These are phyloP conservation scores for Dendrocincla fuliginosa DNA, from an alignment of 2,797 vertebrate species.

Conservation along the genomic window DNA sequence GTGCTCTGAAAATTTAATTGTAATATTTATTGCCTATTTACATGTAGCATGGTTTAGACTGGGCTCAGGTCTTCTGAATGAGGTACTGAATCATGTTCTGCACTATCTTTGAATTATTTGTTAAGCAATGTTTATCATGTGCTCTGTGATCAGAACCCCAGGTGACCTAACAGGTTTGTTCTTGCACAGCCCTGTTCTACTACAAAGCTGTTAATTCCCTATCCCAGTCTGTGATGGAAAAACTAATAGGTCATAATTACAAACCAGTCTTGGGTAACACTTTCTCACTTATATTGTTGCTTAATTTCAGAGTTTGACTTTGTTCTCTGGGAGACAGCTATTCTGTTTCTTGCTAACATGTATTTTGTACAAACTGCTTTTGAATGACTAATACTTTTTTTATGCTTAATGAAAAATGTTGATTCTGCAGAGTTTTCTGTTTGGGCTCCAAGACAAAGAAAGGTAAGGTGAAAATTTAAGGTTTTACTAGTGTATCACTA, in stretches of 20 bases:
- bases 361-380: background rate
- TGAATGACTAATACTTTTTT: background rate
- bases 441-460: background rate
- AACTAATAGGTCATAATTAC: background rate
- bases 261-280: background rate
- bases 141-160: background rate
- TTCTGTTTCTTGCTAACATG: background rate
- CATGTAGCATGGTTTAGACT: rapidly evolving
- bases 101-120: background rate
- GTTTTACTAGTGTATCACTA: background rate
- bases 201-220: background rate
- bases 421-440: background rate
- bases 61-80: background rate
- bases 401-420: background rate
- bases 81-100: background rate
- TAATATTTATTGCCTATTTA: background rate
- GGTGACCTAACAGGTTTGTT: background rate
- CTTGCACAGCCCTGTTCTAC: background rate
- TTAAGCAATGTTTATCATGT: background rate
- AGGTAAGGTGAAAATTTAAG: background rate
- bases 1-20: background rate
- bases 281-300: background rate
- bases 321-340: background rate
- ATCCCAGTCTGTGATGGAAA: background rate
- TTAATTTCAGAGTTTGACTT: background rate